phyloP scores from a whole-genome alignment of 2,888 invertebrate genomes.

The Ctena decussata region DNA sequence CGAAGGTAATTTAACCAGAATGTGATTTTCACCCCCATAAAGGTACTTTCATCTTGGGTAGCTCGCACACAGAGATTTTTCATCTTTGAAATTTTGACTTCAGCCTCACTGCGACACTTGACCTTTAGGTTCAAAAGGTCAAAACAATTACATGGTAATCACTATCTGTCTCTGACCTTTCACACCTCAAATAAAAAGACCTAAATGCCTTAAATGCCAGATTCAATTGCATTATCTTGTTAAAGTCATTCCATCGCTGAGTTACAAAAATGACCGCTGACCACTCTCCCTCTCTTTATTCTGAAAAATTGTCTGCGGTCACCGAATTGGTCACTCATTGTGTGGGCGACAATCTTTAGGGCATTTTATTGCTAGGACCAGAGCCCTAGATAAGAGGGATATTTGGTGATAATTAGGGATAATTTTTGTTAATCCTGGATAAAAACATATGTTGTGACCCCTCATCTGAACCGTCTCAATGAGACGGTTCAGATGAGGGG shows the following conservation, averaged over 20 bases:
- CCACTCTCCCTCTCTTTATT: neutral
- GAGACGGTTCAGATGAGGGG: no score
- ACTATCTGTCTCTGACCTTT: conserved; percentile 29
- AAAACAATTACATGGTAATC: conserved; percentile 2
- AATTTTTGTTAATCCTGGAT: no score
- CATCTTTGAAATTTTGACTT: neutral
- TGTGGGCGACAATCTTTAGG: neutral
- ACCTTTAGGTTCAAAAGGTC: conserved; percentile 8
- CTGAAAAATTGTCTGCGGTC: neutral
- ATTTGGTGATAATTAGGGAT: no score
- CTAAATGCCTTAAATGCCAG: conserved; percentile 32
- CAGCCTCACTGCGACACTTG: neutral
- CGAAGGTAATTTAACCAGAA: no score
- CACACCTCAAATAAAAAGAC: conserved; percentile 24
- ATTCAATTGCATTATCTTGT: conserved; percentile 29
- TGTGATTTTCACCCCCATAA: no score
- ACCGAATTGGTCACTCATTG: neutral
- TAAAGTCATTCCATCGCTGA: neutral
- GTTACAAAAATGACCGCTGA: neutral
- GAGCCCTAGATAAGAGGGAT: no score
- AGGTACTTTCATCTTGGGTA: no score
- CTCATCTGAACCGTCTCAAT: no score
- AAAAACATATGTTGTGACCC: no score
- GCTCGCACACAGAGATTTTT: no score
- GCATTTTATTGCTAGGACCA: neutral